Evolutionary conservation across 2,888 invertebrate species (phyloP), one percentile per base, ranked within the genome.

Genomic region (Melanostoma mellinum): DNA sequence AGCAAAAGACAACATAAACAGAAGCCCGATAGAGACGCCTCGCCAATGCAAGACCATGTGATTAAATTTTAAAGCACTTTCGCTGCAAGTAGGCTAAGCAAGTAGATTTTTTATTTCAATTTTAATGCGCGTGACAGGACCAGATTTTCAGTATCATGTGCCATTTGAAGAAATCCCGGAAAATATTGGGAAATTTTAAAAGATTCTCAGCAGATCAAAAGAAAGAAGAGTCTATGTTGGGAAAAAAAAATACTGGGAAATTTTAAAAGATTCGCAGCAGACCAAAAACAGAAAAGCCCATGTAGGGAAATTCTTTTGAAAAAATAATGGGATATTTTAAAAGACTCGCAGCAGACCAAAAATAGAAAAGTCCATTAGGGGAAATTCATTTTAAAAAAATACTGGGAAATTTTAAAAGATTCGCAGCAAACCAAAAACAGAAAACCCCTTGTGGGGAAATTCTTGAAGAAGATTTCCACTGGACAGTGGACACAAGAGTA

Each of bases 11-110:
- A n/a, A 4, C 32, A 9, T 20, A 8, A 50, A 8, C 3, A 30
- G 6, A 50, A 9, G 32, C 8, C 35, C n/a, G 55, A 9, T 42
- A 36, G 38, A 63, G 40, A 40, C 53, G 32, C 58, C 63, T 35
- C 53, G 32, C 58, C 63, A 61, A 42, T 65, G 53, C 56, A 33
- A 33, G 61, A 84, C 79, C 84, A 84, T 79, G 79, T 84, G 84
- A 74, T 84, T 71, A 60, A 71, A 67, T 40, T 68, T 71, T 69
- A 56, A 71, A 79, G 71, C 60, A 67, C 55, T 46, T 38, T 46
- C 44, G 40, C 33, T 9, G 44, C 60, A 67, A 69, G 42, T 32
- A 63, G 56, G 50, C 33, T 61, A 72, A 48, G 44, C 42, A 48
- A 71, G 8, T 35, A 10, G 50, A 63, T 6, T 63, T 46, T 63